Conservation (phyloP, 2,797 vertebrate genomes). For the Lateolabrax maculatus region DNA sequence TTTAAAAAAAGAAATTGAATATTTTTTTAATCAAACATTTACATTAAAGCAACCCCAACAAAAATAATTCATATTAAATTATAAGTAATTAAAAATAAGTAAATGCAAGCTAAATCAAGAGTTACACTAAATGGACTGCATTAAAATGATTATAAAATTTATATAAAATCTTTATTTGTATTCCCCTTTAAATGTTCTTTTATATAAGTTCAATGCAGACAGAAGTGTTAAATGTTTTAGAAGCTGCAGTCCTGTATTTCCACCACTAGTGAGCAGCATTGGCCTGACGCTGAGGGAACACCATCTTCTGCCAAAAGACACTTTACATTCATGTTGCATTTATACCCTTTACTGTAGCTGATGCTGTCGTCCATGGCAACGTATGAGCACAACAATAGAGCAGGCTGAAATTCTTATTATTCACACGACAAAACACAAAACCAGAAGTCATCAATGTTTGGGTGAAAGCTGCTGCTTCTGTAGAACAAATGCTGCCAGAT, state of each 20-base stretch:
- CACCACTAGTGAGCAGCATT: conserved; percentile 63
- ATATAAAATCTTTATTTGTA: background rate
- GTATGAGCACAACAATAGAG: conserved; percentile 18
- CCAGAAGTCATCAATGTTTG: background rate
- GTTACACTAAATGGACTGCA: background rate
- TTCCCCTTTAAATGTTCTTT: background rate
- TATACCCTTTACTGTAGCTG: conserved; percentile 34
- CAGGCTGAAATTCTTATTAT: background rate
- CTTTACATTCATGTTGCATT: conserved; percentile 62
- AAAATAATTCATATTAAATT: no score
- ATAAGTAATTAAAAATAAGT: no score
- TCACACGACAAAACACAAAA: background rate
- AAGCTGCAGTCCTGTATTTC: background rate
- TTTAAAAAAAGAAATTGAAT: no score
- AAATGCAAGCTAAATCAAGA: no score
- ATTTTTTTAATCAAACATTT: no score
- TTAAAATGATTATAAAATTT: background rate
- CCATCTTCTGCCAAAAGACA: background rate
- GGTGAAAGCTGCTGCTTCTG: background rate
- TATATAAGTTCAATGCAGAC: background rate
- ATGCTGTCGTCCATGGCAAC: conserved; percentile 63
- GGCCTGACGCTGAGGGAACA: background rate
- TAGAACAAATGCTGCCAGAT: background rate
- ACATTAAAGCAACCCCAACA: no score
- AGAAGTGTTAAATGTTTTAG: background rate